Percentiles rank a stretch among this genome's conserved stretches.
Evolutionary conservation across 2,113 vertebrate genomes (phyloP).

Genomic region (Agapornis roseicollis): DNA sequence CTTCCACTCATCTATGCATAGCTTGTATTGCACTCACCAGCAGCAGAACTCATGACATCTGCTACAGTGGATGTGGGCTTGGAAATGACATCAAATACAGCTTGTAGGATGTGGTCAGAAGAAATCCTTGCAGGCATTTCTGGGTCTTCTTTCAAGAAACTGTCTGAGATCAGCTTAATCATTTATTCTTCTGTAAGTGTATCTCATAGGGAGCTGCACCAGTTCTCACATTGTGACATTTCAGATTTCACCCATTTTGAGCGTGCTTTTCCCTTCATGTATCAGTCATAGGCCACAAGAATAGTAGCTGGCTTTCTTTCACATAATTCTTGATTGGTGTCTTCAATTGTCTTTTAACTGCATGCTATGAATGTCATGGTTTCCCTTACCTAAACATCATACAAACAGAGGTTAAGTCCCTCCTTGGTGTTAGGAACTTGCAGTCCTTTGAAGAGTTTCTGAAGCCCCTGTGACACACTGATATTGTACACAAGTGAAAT

Average conservation of each 20-base stretch:
- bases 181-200: neutral
- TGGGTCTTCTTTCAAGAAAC: neutral
- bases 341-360: neutral
- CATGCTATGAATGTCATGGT: accelerated
- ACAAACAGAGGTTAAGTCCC: neutral
- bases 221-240: neutral
- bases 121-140: neutral
- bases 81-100: neutral
- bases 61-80: neutral
- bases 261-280: neutral
- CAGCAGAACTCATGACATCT: neutral
- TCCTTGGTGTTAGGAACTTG: neutral
- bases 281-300: neutral
- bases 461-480: neutral
- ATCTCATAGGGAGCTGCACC: neutral
- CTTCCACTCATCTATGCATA: neutral
- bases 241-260: neutral
- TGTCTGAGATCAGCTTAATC: neutral
- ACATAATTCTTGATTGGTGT: neutral
- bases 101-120: neutral
- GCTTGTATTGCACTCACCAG: neutral
- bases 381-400: neutral
- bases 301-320: neutral
- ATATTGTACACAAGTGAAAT: neutral
- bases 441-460: neutral